Conservation (phyloP, 2,113 vertebrate species). For the Harpagus bidentatus region DNA sequence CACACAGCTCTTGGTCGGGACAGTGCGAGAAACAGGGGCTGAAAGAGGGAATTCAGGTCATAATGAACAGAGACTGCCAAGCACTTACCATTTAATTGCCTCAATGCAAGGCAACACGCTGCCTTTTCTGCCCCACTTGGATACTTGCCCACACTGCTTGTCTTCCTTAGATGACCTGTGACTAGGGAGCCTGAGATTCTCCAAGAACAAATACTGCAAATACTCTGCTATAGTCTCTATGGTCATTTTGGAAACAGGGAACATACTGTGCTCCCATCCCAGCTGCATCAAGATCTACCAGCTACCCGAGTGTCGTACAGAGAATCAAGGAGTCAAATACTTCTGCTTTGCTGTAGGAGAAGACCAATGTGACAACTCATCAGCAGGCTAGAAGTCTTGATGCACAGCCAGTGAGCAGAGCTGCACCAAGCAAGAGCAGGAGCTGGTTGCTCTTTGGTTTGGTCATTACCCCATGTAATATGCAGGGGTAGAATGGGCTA, state of each 20-base stretch:
- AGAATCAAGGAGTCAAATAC: background rate
- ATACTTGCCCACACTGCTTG: background rate
- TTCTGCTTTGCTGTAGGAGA: background rate
- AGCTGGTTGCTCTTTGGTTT: background rate
- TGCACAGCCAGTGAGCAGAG: background rate
- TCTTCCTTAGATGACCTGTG: background rate
- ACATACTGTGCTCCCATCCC: background rate
- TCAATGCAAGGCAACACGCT: background rate
- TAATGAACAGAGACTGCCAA: background rate
- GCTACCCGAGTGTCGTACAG: background rate
- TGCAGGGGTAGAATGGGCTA: background rate
- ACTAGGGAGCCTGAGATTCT: background rate
- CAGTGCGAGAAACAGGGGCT: background rate
- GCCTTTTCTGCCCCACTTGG: background rate
- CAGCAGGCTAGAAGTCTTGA: background rate
- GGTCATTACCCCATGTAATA: background rate
- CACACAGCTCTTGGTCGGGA: background rate
- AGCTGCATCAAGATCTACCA: background rate
- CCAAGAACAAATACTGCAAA: background rate
- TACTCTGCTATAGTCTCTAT: background rate
- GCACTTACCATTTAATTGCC: background rate
- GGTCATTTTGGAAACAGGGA: background rate
- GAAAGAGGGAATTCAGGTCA: background rate
- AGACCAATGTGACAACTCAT: background rate
- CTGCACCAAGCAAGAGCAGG: background rate